Evolutionary conservation across 2,113 vertebrate species (phyloP).

Genomic region (Pelobates fuscus): DNA sequence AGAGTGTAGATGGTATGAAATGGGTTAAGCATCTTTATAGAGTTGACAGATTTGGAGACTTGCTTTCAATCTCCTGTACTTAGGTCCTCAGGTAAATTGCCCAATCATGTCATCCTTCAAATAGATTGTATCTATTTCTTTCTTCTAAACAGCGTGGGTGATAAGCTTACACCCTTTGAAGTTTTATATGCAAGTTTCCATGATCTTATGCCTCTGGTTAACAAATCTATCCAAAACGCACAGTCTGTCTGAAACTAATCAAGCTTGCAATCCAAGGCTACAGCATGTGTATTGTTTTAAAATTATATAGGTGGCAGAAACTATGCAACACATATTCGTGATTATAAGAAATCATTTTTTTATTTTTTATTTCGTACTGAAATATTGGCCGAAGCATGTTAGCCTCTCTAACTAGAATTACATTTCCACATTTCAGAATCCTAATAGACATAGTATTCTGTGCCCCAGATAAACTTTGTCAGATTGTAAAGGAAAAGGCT

Average conservation of each 20-base stretch:
- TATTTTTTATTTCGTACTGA: too few relatives aligned
- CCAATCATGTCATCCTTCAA: conserved; percentile 33
- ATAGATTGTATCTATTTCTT: conserved; percentile 6
- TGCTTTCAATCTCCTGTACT: conserved; percentile 20
- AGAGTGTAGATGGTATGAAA: neutral
- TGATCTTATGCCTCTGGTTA: conserved; percentile 23
- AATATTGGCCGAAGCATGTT: too few relatives aligned
- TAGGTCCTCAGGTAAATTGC: conserved; percentile 35
- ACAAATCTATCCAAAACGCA: conserved; percentile 17
- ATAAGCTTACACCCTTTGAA: conserved; percentile 37
- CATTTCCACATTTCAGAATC: too few relatives aligned
- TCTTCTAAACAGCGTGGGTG: conserved; percentile 16
- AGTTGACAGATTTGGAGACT: conserved; percentile 1
- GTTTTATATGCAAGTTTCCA: conserved; percentile 31
- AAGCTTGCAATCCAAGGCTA: too few relatives aligned
- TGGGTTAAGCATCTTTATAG: conserved; percentile 19
- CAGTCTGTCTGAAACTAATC: neutral
- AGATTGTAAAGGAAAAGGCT: too few relatives aligned
- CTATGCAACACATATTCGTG: too few relatives aligned
- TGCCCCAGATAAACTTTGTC: too few relatives aligned
- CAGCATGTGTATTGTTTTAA: too few relatives aligned
- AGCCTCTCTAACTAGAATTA: too few relatives aligned
- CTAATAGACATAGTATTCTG: too few relatives aligned
- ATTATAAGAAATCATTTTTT: too few relatives aligned
- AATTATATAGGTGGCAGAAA: too few relatives aligned